Base-by-base conservation (phyloP, 1,140 invertebrate genomes). In the Belonocnema kinseyi region DNA sequence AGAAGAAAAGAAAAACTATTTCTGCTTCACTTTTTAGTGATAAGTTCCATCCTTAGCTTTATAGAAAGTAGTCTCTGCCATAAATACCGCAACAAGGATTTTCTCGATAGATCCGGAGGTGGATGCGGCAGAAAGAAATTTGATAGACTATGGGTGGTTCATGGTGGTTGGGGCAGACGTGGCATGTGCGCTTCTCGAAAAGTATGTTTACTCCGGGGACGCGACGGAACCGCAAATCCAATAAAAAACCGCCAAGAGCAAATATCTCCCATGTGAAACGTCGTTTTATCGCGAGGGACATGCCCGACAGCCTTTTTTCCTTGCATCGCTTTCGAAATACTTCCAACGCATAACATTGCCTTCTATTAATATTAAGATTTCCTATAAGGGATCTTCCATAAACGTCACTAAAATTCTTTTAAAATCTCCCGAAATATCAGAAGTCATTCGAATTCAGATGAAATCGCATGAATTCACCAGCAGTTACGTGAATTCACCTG, bases 161-260 rank as follows among this genome's bases (percentile, higher is more conserved):
- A 66, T 66, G 61, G 61, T 66, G 61, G 58, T 61, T 26, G 58
- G 26, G 14, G 61, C 61, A 66, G 61, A 66, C 21, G 61, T 66
- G 61, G 77, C 80, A 81, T 83, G 83, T 80, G 82, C 74, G 74
- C 75, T 80, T 79, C 72, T 77, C 76, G 80, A 81, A 85, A 85
- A 83, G 78, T 83, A 80, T 82, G 77, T 85, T 85, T 82, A 77
- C 84, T 81, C 33, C 75, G 78, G 77, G 79, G 82, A 80, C 80
- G 77, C 66, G 78, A 72, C 77, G 53, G 80, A 78, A 74, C 80
- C 77, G 73, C 77, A 82, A 85, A 85, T 83, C 80, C 79, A 85
- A 85, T 85, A 83, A 82, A n/a, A 83, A 84, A 80, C 73, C 73
- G 79, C 77, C 77, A 70, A 77, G 73, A 78, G 78, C 78, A 84